A percentile compares a stretch with the other conserved stretches of the same genome.
These are phyloP conservation scores for Xyrauchen texanus DNA, from an alignment of 2,113 vertebrate species.

Conservation along the genomic window DNA sequence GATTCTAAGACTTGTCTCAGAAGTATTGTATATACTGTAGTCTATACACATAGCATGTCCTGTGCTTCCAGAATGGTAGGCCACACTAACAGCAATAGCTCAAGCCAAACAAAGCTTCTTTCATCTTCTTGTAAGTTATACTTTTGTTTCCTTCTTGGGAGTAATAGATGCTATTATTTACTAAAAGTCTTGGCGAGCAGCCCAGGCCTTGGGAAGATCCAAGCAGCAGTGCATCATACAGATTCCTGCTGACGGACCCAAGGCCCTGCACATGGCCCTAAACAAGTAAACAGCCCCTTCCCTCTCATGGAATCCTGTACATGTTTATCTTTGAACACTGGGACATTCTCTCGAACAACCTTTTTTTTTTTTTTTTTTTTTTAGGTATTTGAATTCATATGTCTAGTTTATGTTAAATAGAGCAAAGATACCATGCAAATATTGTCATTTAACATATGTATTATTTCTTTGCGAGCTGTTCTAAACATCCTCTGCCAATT, in stretches of 20 bases:
- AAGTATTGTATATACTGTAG: not conserved
- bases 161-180: conserved; percentile 58
- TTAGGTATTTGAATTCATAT: no score
- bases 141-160: conserved; percentile 51
- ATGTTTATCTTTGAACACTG: conserved; percentile 5
- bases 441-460: no score
- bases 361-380: not conserved
- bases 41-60: not conserved
- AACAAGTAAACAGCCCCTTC: conserved; percentile 28
- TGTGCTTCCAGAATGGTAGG: not conserved
- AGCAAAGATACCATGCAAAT: no score
- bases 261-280: conserved; percentile 19
- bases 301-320: conserved; percentile 35
- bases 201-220: conserved; percentile 32
- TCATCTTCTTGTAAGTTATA: conserved; percentile 29
- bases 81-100: conserved; percentile 11
- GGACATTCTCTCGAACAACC: not conserved
- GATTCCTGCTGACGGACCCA: conserved; percentile 6
- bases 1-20: not conserved
- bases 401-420: no score
- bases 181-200: conserved; percentile 44
- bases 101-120: conserved; percentile 46
- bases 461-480: not conserved
- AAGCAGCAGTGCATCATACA: not conserved
- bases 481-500: not conserved